Evolutionary conservation across 2,888 invertebrate species (phyloP).

Genomic region (Rhopalosiphum nymphaeae): DNA sequence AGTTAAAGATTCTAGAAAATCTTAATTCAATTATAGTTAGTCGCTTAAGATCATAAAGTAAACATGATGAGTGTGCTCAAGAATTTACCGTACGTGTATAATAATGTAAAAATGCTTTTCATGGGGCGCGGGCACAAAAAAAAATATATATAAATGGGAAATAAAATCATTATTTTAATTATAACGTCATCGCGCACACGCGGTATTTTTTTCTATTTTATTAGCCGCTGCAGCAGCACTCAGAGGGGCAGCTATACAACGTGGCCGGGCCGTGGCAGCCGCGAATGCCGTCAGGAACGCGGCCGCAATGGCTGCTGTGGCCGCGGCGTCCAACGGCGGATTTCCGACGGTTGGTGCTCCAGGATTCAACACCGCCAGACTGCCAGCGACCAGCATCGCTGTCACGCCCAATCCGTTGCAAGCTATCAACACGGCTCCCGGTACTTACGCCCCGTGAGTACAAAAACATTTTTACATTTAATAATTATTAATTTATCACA

Average conservation of each 20-base stretch:
- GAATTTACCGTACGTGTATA: background rate
- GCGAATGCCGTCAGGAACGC: constrained; percentile 76
- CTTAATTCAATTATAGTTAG: background rate
- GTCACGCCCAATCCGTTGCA: constrained; percentile 78
- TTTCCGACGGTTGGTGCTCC: constrained; percentile 39
- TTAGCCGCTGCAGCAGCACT: constrained; percentile 82
- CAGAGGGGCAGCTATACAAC: constrained; percentile 86
- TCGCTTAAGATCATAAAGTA: background rate
- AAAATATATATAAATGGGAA: background rate
- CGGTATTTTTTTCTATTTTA: constrained; percentile 70
- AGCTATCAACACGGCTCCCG: constrained; percentile 80
- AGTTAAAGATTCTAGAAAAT: background rate
- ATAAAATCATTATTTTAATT: constrained; percentile 9
- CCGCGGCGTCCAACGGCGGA: constrained; percentile 73
- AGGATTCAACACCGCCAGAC: constrained; percentile 56
- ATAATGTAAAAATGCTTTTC: background rate
- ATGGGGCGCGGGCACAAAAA: background rate
- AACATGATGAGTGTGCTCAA: background rate
- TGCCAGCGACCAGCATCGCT: constrained; percentile 78
- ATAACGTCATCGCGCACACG: constrained; percentile 63
- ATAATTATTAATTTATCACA: background rate
- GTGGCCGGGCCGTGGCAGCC: constrained; percentile 73
- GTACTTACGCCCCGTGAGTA: constrained; percentile 69
- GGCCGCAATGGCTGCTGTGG: constrained; percentile 73
- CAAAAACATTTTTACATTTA: background rate